A percentile compares a stretch with the other conserved stretches of the same genome.
Evolutionary conservation across 2,113 vertebrate genomes (phyloP).

Genomic region (Genyomyrus donnyi): DNA sequence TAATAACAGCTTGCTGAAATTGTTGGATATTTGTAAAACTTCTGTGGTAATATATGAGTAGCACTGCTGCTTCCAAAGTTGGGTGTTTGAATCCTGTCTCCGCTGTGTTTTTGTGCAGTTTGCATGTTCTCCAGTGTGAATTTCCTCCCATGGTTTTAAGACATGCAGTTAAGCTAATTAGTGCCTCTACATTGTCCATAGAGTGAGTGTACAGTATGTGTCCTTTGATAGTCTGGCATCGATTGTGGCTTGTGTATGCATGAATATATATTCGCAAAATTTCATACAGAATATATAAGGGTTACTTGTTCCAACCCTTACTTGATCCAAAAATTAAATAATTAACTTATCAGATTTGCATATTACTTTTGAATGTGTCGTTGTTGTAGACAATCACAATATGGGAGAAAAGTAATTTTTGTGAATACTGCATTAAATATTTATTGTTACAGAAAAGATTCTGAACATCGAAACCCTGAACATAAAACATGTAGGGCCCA

Average conservation of each 20-base stretch:
- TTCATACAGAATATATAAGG: neutral
- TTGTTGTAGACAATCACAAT: conserved; percentile 3
- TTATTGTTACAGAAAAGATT: conserved; percentile 13
- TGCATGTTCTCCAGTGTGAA: neutral
- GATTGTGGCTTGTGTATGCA: neutral
- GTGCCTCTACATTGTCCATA: neutral
- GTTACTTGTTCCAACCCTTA: neutral
- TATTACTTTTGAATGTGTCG: conserved; percentile 6
- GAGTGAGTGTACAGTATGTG: neutral
- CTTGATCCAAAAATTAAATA: neutral
- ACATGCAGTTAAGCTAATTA: neutral
- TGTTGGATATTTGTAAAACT: neutral
- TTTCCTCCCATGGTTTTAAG: neutral
- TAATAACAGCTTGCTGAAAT: neutral
- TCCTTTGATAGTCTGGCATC: neutral
- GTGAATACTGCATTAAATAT: conserved; percentile 32
- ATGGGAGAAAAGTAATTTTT: neutral
- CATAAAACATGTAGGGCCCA: conserved; percentile 24
- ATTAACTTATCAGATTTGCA: neutral
- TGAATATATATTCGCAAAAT: neutral
- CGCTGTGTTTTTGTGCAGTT: neutral
- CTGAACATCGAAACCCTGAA: conserved; percentile 20
- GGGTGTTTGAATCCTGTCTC: neutral
- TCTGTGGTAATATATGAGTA: neutral
- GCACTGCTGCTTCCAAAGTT: neutral